Evolutionary conservation across 2,888 invertebrate genomes (phyloP).

Genomic region (Melinaea menophilus): DNA sequence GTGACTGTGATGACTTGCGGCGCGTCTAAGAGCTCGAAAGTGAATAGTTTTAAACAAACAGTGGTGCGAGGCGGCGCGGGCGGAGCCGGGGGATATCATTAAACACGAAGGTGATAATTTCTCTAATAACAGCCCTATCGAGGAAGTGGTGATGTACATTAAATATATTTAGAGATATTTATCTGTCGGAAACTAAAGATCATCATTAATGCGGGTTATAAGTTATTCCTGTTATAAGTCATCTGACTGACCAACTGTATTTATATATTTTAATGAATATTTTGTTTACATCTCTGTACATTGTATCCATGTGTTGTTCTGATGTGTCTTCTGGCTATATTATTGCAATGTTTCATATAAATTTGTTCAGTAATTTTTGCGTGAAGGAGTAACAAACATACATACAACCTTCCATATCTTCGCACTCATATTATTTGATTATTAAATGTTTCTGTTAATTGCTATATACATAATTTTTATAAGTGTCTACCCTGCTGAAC

Average conservation of each 20-base stretch:
- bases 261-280: neutral
- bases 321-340: no score
- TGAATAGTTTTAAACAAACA: conserved; percentile 74
- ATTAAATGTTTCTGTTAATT: neutral
- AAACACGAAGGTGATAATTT: conserved; percentile 57
- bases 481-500: no score
- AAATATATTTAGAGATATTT: conserved; percentile 20
- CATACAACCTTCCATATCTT: neutral
- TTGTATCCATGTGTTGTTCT: no score
- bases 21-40: conserved; percentile 37
- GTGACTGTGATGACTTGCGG: conserved; percentile 32
- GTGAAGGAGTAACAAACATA: neutral
- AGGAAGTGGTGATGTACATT: conserved; percentile 22
- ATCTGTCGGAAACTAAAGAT: neutral
- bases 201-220: neutral
- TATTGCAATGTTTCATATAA: no score
- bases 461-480: no score
- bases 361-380: neutral
- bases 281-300: no score
- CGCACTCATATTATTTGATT: neutral
- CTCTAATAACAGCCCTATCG: conserved; percentile 45
- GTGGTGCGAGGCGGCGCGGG: conserved; percentile 47
- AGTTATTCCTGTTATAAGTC: neutral
- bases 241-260: neutral
- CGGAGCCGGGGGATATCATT: conserved; percentile 42